Base-by-base conservation (phyloP, 2,888 invertebrate genomes). In the Adelognathus sp. region DNA sequence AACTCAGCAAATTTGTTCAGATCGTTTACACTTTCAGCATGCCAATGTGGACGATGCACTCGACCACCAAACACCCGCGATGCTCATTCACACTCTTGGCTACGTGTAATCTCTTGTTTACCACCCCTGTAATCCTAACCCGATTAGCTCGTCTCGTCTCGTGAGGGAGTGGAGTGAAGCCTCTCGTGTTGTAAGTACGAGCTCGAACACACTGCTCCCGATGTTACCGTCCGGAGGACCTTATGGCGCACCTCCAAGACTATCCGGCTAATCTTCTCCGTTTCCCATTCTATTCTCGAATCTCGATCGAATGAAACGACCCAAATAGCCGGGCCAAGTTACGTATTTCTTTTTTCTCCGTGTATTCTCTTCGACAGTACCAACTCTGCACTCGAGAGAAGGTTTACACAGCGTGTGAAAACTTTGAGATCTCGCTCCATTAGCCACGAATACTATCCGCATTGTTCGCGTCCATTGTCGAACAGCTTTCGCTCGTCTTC, bases 371-470 rank as follows among this genome's bases (percentile, higher is more conserved):
- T 50, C 52, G n/a, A 36, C 73, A 50, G 27, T 56, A 36, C 69
- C 33, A 18, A 11, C 41, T 14, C 5, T 9, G 21, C 50, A 41
- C 54, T 7, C 24, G 50, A 50, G 54, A 71, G 76, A 50, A 80
- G 70, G 60, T 79, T 75, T 75, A 71, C 79, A 81, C 81, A 86
- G 86, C 87, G 88, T 86, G 87, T 88, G 88, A 88, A 88, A 88
- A 87, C 84, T 87, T 82, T 83, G 76, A 85, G 85, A 82, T 84
- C 79, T 83, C 84, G 86, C 80, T 85, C 88, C 85, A 88, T 88
- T 88, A 88, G 86, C 84, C 83, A 81, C 83, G 82, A 84, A 85
- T 83, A 83, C 84, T 84, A 73, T 73, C 79, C 79, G 78, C 78
- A 85, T 87, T 86, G 86, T 86, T 78, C 79, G 56, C 52, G 24